phyloP scores from a whole-genome alignment of 92 coral and sea anemone genomes.

The Epizoanthus rinbou region DNA sequence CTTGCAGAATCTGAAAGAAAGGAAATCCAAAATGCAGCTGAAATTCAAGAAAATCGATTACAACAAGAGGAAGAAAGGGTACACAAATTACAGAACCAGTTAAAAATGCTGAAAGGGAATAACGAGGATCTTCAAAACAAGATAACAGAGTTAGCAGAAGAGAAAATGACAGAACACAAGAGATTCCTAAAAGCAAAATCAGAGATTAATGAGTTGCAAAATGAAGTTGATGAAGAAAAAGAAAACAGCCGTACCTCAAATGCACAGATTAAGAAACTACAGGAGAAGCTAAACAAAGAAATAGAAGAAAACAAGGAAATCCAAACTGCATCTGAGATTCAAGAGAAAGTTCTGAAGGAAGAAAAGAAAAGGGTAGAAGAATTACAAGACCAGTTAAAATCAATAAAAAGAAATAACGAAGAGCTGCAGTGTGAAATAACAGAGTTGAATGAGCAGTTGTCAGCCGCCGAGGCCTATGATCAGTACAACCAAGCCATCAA shows the following conservation, averaged over 20 bases:
- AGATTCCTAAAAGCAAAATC: slow-evolving; percentile 64
- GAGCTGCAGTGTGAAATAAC: slow-evolving; percentile 59
- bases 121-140: slow-evolving; percentile 65
- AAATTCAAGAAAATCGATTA: slow-evolving; percentile 51
- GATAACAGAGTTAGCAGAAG: slow-evolving; percentile 45
- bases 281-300: slow-evolving; percentile 34
- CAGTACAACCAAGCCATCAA: slow-evolving; percentile 78
- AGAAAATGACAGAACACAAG: slow-evolving; percentile 61
- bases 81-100: slow-evolving; percentile 46
- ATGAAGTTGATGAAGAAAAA: slow-evolving; percentile 60
- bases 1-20: slow-evolving; percentile 67
- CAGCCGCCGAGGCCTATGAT: slow-evolving; percentile 72
- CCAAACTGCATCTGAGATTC: too few relatives aligned
- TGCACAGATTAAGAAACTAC: slow-evolving; percentile 34
- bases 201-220: slow-evolving; percentile 67
- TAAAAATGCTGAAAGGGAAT: slow-evolving; percentile 32
- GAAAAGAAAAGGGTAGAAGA: slow-evolving; percentile 51
- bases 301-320: slow-evolving; percentile 33
- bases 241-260: slow-evolving; percentile 49
- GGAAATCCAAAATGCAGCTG: slow-evolving; percentile 52
- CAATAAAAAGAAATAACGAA: slow-evolving; percentile 52
- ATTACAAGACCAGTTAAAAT: slow-evolving; percentile 48
- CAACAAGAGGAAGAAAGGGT: slow-evolving; percentile 57
- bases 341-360: slow-evolving; percentile 3
- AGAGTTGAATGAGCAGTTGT: slow-evolving; percentile 72